A percentile compares a stretch with the other conserved stretches of the same genome.
Conservation (phyloP, 2,797 vertebrate species). For the Psittacula echo region DNA sequence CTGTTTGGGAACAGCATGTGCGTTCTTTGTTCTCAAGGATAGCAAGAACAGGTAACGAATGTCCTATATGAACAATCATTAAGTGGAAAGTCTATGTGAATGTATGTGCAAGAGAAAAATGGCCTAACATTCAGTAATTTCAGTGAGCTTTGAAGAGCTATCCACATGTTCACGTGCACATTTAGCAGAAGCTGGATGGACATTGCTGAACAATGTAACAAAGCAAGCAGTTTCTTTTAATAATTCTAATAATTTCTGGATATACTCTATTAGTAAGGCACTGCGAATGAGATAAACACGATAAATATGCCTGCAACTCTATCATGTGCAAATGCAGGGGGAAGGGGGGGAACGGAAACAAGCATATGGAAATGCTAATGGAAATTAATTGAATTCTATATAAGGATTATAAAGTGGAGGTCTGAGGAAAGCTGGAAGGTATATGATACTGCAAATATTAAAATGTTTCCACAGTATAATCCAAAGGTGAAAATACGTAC, state of each 20-base stretch:
- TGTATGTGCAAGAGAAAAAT: neutral
- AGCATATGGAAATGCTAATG: neutral
- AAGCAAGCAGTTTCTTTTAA: neutral
- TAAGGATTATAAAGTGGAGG: neutral
- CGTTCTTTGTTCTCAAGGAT: neutral
- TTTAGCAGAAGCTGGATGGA: neutral
- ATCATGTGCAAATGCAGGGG: rapidly evolving
- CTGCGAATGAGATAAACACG: neutral
- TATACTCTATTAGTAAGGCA: neutral
- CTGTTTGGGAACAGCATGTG: neutral
- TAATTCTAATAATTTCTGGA: neutral
- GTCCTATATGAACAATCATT: neutral
- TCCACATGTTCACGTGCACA: neutral
- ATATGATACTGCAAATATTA: neutral
- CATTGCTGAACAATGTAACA: neutral
- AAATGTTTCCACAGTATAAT: neutral
- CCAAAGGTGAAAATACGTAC: neutral
- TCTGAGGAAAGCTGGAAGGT: neutral
- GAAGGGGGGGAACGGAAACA: neutral
- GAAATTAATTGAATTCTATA: neutral
- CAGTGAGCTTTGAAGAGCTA: neutral
- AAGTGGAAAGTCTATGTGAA: neutral
- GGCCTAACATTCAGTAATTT: neutral
- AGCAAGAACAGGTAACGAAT: neutral
- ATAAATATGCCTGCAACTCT: neutral